A percentile compares a stretch with the other conserved stretches of the same genome.
Conservation (phyloP, 1,140 invertebrate species). For the Nasonia vitripennis region DNA sequence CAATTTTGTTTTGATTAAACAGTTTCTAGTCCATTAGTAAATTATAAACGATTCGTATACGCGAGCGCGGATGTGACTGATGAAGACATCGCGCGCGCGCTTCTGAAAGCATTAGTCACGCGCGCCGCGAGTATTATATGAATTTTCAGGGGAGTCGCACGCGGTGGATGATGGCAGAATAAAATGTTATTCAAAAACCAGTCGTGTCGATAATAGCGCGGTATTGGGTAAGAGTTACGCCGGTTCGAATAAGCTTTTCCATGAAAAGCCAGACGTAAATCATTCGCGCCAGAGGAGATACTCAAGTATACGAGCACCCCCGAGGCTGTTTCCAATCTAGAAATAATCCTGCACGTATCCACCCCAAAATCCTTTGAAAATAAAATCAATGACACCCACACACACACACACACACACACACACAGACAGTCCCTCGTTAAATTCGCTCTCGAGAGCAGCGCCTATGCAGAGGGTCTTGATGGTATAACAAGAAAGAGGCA, state of each 20-base stretch:
- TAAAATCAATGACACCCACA: too few relatives aligned
- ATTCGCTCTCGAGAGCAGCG: background rate
- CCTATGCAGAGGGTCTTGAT: background rate
- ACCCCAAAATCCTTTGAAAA: too few relatives aligned
- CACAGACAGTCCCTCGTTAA: too few relatives aligned
- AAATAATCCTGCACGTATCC: too few relatives aligned
- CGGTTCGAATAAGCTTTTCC: background rate
- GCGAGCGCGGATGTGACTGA: background rate
- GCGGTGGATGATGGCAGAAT: background rate
- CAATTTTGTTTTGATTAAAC: background rate
- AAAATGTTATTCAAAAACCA: background rate
- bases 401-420: too few relatives aligned
- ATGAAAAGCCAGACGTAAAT: too few relatives aligned
- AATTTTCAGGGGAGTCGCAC: background rate
- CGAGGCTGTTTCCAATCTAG: too few relatives aligned
- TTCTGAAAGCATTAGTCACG: background rate
- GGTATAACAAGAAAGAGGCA: background rate
- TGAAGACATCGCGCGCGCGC: background rate
- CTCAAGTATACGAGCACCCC: too few relatives aligned
- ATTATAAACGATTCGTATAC: background rate
- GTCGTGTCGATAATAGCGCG: too few relatives aligned
- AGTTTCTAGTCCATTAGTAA: constrained; percentile 4
- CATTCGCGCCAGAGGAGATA: too few relatives aligned
- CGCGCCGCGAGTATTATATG: too few relatives aligned
- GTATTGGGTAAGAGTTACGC: background rate